These are phyloP conservation scores for Rostratula benghalensis DNA, from an alignment of 2,113 vertebrate species.

Conservation along the genomic window DNA sequence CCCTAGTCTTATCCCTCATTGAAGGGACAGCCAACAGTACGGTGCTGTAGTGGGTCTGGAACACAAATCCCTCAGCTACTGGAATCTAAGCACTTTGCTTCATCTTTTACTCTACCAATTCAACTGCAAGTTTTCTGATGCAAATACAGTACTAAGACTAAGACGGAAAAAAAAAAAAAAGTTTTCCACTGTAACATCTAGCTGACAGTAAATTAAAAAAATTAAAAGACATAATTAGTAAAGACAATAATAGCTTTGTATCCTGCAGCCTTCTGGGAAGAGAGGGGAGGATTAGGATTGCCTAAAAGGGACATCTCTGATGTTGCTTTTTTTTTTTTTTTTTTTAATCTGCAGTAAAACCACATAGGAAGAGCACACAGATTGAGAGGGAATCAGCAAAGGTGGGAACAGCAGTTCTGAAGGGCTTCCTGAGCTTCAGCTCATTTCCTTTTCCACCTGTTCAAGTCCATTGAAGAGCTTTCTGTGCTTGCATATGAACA, in stretches of 20 bases:
- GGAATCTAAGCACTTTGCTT: neutral
- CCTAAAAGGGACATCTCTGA: neutral
- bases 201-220: neutral
- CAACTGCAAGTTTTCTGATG: neutral
- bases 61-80: neutral
- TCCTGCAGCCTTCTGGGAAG: neutral
- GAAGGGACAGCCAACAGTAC: neutral
- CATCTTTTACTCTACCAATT: neutral
- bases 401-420: neutral
- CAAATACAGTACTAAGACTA: neutral
- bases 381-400: neutral
- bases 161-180: no score
- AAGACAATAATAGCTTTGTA: neutral
- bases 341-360: neutral
- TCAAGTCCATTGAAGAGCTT: neutral
- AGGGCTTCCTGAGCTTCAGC: neutral
- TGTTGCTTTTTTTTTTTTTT: neutral
- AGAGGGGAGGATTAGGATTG: neutral
- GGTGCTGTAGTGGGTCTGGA: neutral
- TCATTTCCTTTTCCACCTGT: neutral
- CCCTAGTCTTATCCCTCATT: accelerated
- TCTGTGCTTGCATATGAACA: neutral
- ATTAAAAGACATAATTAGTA: neutral
- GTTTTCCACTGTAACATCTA: neutral
- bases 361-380: neutral